These are phyloP conservation scores for Phrynocephalus guinanensis DNA, from an alignment of 2,797 vertebrate species.

Conservation along the genomic window DNA sequence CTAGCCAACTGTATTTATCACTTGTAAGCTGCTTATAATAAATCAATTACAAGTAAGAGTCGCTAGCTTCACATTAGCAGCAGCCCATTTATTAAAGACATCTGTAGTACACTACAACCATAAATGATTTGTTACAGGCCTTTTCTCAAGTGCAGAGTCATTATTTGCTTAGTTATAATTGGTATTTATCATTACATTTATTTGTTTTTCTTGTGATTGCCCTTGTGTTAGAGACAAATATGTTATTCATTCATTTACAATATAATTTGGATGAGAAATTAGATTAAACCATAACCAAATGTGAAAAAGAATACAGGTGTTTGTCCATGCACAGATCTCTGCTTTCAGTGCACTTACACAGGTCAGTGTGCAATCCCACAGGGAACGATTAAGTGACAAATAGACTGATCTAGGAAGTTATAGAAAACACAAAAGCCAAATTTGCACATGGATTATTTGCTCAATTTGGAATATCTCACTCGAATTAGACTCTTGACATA, in stretches of 20 bases:
- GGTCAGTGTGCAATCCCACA: neutral
- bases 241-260: neutral
- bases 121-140: neutral
- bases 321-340: neutral
- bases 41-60: too few relatives aligned
- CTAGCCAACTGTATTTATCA: too few relatives aligned
- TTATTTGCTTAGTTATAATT: neutral
- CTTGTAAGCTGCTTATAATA: too few relatives aligned
- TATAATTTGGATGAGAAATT: neutral
- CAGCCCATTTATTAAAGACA: neutral
- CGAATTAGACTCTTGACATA: too few relatives aligned
- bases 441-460: neutral
- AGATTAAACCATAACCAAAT: neutral
- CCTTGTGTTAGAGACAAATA: neutral
- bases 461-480: too few relatives aligned
- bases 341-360: neutral
- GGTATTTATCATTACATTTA: neutral
- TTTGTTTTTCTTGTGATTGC: neutral
- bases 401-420: too few relatives aligned
- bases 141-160: neutral
- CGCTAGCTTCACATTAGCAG: neutral
- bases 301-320: neutral
- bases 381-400: neutral
- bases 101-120: neutral
- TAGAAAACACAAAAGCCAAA: too few relatives aligned